These are phyloP conservation scores for Corapipo altera DNA, from an alignment of 2,113 vertebrate genomes.

Conservation along the genomic window DNA sequence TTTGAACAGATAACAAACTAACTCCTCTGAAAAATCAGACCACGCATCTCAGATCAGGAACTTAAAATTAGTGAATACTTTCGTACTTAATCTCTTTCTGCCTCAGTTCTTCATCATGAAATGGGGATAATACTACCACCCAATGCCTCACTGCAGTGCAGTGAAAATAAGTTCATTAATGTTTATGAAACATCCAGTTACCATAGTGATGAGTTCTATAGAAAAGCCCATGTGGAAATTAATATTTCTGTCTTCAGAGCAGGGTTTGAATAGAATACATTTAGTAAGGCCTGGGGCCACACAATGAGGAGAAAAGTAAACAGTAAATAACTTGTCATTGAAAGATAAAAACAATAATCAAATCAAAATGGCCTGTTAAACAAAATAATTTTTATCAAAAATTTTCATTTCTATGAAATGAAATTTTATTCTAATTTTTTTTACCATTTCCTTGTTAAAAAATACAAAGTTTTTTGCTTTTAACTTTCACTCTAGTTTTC, in stretches of 20 bases:
- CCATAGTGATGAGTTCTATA: conserved; percentile 65
- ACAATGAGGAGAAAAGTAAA: conserved; percentile 61
- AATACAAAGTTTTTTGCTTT: neutral
- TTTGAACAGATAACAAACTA: conserved; percentile 59
- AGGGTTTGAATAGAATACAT: conserved; percentile 59
- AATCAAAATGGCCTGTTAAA: conserved; percentile 1
- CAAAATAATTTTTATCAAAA: neutral
- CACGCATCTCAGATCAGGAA: conserved; percentile 43
- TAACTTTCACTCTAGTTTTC: neutral
- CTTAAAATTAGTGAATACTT: conserved; percentile 59
- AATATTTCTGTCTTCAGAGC: conserved; percentile 68
- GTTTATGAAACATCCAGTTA: conserved; percentile 70
- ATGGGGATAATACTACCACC: conserved; percentile 48
- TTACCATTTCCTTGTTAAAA: neutral
- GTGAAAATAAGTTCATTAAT: conserved; percentile 69
- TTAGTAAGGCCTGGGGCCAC: conserved; percentile 49
- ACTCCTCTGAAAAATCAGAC: conserved; percentile 58
- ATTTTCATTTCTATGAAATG: neutral
- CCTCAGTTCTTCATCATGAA: conserved; percentile 56
- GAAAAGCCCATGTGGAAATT: conserved; percentile 68
- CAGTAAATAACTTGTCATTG: conserved; percentile 55
- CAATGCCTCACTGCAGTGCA: conserved; percentile 54
- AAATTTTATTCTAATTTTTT: neutral
- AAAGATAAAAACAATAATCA: conserved; percentile 60
- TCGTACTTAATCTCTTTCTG: conserved; percentile 58